Percentiles rank a stretch among this genome's conserved stretches.
Conservation (phyloP, 2,797 vertebrate species). For the Danio jaintianensis region DNA sequence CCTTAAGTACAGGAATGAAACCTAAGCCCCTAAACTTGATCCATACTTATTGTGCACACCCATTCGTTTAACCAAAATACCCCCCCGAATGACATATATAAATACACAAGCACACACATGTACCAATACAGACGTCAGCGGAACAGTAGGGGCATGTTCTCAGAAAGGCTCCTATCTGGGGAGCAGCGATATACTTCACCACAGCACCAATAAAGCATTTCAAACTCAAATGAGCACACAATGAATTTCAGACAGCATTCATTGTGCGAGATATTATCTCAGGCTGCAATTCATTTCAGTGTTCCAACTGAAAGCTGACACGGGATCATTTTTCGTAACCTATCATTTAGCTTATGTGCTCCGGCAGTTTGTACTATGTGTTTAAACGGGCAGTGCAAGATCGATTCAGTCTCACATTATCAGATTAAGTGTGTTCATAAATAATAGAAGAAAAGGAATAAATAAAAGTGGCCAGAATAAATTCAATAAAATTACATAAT, state of each 20-base stretch:
- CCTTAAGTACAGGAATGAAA: conserved; percentile 15
- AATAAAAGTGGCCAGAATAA: too few relatives aligned
- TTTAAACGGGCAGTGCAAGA: neutral
- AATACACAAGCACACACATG: conserved; percentile 20
- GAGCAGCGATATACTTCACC: conserved; percentile 2
- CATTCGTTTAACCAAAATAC: conserved; percentile 19
- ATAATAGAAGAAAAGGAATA: neutral
- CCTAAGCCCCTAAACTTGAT: conserved; percentile 6
- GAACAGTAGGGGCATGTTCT: conserved; percentile 19
- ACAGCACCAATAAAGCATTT: conserved; percentile 24
- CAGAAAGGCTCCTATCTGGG: conserved; percentile 10
- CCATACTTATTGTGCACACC: neutral
- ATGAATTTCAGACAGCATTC: conserved; percentile 26
- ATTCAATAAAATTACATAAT: neutral
- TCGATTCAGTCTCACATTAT: neutral
- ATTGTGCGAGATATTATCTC: conserved; percentile 30
- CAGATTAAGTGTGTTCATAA: neutral
- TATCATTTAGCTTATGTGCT: neutral
- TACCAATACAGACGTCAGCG: conserved; percentile 3
- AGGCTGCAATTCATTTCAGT: conserved; percentile 22
- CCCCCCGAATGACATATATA: neutral
- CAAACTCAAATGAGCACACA: conserved; percentile 39
- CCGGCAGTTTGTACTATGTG: too few relatives aligned
- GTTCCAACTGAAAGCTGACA: conserved; percentile 16
- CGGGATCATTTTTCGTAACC: neutral